Percentiles rank a stretch among this genome's conserved stretches.
These are phyloP conservation scores for Ophraella communa DNA, from an alignment of 2,888 invertebrate species.

Conservation along the genomic window DNA sequence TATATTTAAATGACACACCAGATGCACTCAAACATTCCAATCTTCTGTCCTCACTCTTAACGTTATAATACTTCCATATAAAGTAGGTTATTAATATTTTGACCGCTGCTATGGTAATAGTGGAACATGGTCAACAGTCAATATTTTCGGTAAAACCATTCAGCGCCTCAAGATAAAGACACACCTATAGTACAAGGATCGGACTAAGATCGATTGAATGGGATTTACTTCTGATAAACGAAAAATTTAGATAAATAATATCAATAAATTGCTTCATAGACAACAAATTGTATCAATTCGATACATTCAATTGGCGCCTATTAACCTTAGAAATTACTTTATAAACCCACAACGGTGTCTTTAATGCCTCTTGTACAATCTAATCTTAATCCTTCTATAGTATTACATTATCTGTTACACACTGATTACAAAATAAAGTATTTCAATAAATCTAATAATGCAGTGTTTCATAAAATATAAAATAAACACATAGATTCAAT, in stretches of 20 bases:
- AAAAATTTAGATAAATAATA: background rate
- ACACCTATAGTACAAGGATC: background rate
- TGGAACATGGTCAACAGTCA: conserved; percentile 6
- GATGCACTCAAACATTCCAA: conserved; percentile 1
- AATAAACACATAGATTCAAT: no score
- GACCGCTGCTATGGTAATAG: conserved; percentile 1
- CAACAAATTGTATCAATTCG: background rate
- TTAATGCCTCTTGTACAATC: background rate
- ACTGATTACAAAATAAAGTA: background rate
- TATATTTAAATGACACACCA: background rate
- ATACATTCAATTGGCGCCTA: no score
- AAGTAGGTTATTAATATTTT: conserved; percentile 8
- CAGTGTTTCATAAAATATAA: background rate
- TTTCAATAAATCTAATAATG: background rate
- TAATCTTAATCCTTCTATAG: background rate
- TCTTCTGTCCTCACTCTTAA: background rate
- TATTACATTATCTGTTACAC: background rate
- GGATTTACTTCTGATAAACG: background rate
- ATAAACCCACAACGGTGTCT: background rate
- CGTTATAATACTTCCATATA: conserved; percentile 1
- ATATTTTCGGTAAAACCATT: conserved; percentile 3
- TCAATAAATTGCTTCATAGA: background rate
- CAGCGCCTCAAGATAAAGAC: background rate
- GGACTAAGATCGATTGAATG: background rate
- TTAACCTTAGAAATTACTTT: background rate